A percentile compares a stretch with the other conserved stretches of the same genome.
These are phyloP conservation scores for Coecobrya sp. DNA, from an alignment of 2,888 invertebrate genomes.

Conservation along the genomic window DNA sequence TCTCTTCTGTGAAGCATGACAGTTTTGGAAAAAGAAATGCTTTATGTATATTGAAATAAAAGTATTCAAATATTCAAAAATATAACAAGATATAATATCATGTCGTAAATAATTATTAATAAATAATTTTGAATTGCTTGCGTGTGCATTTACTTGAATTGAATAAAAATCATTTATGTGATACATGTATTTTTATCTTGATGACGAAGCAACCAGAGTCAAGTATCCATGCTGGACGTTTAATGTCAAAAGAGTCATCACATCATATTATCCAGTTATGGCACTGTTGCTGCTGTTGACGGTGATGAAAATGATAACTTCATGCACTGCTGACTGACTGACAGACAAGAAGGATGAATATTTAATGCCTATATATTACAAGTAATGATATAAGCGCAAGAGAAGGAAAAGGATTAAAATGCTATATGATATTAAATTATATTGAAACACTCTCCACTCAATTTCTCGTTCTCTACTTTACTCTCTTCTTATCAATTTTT, in stretches of 20 bases:
- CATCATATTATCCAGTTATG: slow-evolving; percentile 23
- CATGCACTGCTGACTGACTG: slow-evolving; percentile 62
- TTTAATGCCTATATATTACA: slow-evolving; percentile 33
- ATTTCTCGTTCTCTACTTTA: neutral
- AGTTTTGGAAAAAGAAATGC: neutral
- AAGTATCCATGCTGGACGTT: neutral
- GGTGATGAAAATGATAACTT: slow-evolving; percentile 24
- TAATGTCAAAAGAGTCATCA: slow-evolving; percentile 52
- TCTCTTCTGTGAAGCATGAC: neutral
- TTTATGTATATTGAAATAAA: neutral
- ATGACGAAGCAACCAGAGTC: neutral
- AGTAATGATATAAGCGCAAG: slow-evolving; percentile 36
- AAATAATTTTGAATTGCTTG: slow-evolving; percentile 22
- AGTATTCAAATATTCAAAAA: slow-evolving; percentile 5
- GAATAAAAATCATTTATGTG: neutral
- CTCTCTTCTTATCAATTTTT: neutral
- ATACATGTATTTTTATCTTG: neutral
- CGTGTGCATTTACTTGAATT: neutral
- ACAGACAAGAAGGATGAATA: slow-evolving; percentile 56
- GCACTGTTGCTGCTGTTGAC: neutral
- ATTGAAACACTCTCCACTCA: slow-evolving; percentile 23
- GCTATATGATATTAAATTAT: slow-evolving; percentile 8
- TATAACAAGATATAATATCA: neutral
- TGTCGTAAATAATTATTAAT: slow-evolving; percentile 33
- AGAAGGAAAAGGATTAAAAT: slow-evolving; percentile 32